Evolutionary conservation across 2,888 invertebrate species (phyloP), one percentile per base, ranked within the genome.

Genomic region (Xylophagus ater): DNA sequence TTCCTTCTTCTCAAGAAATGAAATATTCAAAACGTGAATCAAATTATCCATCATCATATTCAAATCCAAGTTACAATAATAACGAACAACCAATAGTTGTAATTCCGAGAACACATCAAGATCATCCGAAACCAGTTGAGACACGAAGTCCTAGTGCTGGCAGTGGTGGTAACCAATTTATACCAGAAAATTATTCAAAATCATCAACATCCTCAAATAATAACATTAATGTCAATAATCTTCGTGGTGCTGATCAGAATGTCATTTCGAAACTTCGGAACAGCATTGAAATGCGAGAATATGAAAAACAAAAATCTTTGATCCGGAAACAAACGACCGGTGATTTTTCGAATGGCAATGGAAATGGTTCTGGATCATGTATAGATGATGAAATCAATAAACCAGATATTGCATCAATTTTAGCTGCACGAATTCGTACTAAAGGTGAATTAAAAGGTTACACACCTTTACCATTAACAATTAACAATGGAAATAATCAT

Each of bases 361-460:
- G 34, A 15, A 34, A 40, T 5, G 28, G 28, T 18, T 65, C 67
- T 15, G n/a, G n/a, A n/a, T n/a, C n/a, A n/a, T n/a, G n/a, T n/a
- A n/a, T n/a, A n/a, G n/a, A n/a, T n/a, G n/a, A n/a, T n/a, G n/a
- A n/a, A n/a, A n/a, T n/a, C n/a, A 69, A 69, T 58, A 65, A 26
- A 40, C 41, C 61, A 42, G 71, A 70, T 46, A 67, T 80, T 31
- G 78, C 79, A 25, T 73, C 72, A n/a, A 66, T 72, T 41, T 57
- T 74, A 37, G 73, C 76, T 4, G 77, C 83, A 9, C 71, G 86
- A 54, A 87, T 88, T 53, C 71, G 87, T 48, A 89, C 88, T 4
- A 88, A 88, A 66, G 88, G 84, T 2, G 88, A 88, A 64, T 65
- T 87, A 26, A 89, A 88, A 62, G 72, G 70, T 34, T 65, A 65